Evolutionary conservation across 1,140 invertebrate species (phyloP), one percentile per base, ranked within the genome.

Genomic region (Aradophagus sp.): DNA sequence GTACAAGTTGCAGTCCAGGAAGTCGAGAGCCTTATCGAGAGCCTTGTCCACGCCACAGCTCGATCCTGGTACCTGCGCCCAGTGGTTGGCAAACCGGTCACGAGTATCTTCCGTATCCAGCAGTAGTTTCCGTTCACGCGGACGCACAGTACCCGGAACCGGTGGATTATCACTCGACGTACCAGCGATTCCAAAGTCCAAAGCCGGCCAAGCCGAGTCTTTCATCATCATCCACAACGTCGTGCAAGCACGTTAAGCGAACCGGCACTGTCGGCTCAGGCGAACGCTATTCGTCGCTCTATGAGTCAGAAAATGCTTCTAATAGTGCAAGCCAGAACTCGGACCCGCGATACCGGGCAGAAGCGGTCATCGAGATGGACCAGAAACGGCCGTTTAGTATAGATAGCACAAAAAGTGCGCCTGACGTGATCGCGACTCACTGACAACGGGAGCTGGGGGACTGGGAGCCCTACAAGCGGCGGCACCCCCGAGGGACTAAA

Each of bases 341-440:
- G 0, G 15, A 63, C 14, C 81, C 86, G 13, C 80, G 86, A 44
- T 90, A 88, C 71, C 84, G 87, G 34, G 89, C 90, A 1, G 90
- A 91, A 67, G 90, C 90, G 2, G 87, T 90, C 36, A 91, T 91
- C 41, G 90, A 91, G 59, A 87, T 91, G 82, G 87, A 87, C 29
- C 83, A 87, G 67, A 87, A 88, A 63, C 85, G 91, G 7, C 90
- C 91, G 0, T 91, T 91, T 78, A 93, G 91, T 80, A 89, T 91
- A 39, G 90, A 92, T 62, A 93, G 92, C 8, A 93, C 91, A 6
- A 93, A 94, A 78, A 94, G 93, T 34, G 93, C 93, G 1, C 93
- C 93, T 12, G 94, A 96, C 79, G 93, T 95, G 44, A 94, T 95
- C 72, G 92, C 93, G 73, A 92, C 91, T 11, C 92, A 93, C 89